Conservation (phyloP, 2,888 invertebrate genomes). For the Nomada ruficornis region DNA sequence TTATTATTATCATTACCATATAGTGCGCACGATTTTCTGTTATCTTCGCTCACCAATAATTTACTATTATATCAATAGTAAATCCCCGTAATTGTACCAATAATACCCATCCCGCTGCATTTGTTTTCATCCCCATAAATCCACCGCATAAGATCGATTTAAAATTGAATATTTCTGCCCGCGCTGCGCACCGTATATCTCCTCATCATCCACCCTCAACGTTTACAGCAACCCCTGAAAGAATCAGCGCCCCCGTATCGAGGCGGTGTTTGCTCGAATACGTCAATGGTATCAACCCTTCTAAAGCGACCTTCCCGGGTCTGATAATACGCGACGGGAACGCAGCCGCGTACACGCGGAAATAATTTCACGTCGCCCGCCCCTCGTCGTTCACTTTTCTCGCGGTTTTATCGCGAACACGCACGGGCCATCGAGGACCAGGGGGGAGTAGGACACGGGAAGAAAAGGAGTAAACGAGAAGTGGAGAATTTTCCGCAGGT, state of each 20-base stretch:
- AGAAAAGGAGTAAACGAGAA: not conserved
- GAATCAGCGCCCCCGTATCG: not conserved
- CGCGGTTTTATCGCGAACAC: conserved; percentile 50
- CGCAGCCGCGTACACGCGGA: conserved; percentile 40
- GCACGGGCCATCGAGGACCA: conserved; percentile 15
- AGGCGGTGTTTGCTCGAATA: not conserved
- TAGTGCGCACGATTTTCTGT: no score
- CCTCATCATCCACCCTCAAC: no score
- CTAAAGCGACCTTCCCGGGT: conserved; percentile 5
- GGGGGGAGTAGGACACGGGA: not conserved
- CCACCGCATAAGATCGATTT: no score
- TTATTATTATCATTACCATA: no score
- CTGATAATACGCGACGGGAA: conserved; percentile 36
- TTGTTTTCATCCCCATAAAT: no score
- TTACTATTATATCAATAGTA: no score
- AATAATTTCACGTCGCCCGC: conserved; percentile 52
- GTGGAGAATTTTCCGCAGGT: conserved; percentile 17
- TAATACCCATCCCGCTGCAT: no score
- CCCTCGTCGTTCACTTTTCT: not conserved
- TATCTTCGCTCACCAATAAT: no score
- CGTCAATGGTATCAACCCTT: conserved; percentile 14
- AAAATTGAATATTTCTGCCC: no score
- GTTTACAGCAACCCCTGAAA: no score
- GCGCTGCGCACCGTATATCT: no score
- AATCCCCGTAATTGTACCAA: no score